Base-by-base conservation (phyloP, 2,888 invertebrate genomes). In the Drosophila longiperda region DNA sequence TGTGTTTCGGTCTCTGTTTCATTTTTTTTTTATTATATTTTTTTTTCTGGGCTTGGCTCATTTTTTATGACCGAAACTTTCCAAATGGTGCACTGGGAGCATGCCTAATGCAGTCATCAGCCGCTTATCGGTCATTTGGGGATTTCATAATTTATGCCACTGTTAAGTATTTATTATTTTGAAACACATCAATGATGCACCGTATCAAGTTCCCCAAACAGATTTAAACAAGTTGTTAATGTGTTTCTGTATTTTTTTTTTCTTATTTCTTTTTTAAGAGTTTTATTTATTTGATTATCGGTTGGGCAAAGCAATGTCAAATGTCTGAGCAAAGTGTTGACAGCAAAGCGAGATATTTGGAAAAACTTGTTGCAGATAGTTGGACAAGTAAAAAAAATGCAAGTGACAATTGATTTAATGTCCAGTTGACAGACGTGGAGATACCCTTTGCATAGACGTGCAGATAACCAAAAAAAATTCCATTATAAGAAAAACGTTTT, bases 41-140 rank as follows among this genome's bases (percentile, higher is more conserved):
- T 2, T 33, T 33, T 54, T 45, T 50, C 54, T 53, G 50, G 48
- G 57, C 45, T 62, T n/a, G 38, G 11, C 26, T 32, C 49, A 7
- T 45, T 38, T 66, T 79, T 78, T 63, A 75, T 54, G 65, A 48
- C 48, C 71, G n/a, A 66, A 76, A 76, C 80, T 69, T 73, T 78
- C 76, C 64, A 75, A 78, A 79, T 63, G 55, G 48, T 71, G 49
- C 60, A 40, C 66, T 66, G 48, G 54, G 52, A 50, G 62, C 60
- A 55, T 52, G 63, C 40, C 86, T 78, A 83, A 88, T 85, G 83
- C 64, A 86, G 76, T 63, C 87, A 87, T 85, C 71, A 87, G 63
- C 42, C 53, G 62, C 70, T 86, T 86, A 86, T 86, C 83, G 57
- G 50, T 48, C 54, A 54, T 65, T 74, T 62, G 55, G 62, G 34